These are phyloP conservation scores for Leptopilina drosophilae DNA, from an alignment of 2,888 invertebrate species.

Conservation along the genomic window DNA sequence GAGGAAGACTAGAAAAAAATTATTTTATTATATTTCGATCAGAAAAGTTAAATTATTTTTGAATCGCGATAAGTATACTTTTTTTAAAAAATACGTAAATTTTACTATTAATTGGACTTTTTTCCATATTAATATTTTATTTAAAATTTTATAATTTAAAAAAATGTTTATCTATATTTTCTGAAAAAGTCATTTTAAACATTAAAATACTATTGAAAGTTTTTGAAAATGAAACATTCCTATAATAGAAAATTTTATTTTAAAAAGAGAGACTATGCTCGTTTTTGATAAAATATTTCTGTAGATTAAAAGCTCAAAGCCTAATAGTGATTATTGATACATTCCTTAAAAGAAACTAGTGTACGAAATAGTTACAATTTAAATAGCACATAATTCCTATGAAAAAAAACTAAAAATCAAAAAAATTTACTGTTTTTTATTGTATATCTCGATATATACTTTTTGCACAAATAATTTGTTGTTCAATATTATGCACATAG, in stretches of 20 bases:
- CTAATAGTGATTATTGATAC: slow-evolving; percentile 39
- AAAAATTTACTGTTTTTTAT: slow-evolving; percentile 3
- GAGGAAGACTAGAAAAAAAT: neutral
- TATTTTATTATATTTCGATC: neutral
- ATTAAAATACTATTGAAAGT: neutral
- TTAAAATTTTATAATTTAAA: neutral
- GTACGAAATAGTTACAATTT: slow-evolving; percentile 10
- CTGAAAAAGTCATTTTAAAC: too few relatives aligned
- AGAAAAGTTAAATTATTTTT: neutral
- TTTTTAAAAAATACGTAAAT: too few relatives aligned
- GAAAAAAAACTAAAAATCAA: slow-evolving; percentile 21
- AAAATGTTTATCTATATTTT: neutral
- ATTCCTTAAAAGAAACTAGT: slow-evolving; percentile 32
- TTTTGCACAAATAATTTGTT: slow-evolving; percentile 15
- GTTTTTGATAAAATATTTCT: slow-evolving; percentile 20
- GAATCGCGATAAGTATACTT: neutral
- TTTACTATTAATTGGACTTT: neutral
- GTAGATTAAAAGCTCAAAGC: slow-evolving; percentile 37
- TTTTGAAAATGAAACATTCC: neutral
- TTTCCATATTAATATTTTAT: slow-evolving; percentile 4
- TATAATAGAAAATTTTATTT: slow-evolving; percentile 5
- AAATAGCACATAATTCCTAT: neutral
- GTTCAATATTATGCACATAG: neutral
- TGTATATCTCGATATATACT: slow-evolving; percentile 17
- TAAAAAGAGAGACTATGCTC: neutral